Evolutionary conservation across 2,113 vertebrate species (phyloP).

Genomic region (Erythrolamprus reginae): DNA sequence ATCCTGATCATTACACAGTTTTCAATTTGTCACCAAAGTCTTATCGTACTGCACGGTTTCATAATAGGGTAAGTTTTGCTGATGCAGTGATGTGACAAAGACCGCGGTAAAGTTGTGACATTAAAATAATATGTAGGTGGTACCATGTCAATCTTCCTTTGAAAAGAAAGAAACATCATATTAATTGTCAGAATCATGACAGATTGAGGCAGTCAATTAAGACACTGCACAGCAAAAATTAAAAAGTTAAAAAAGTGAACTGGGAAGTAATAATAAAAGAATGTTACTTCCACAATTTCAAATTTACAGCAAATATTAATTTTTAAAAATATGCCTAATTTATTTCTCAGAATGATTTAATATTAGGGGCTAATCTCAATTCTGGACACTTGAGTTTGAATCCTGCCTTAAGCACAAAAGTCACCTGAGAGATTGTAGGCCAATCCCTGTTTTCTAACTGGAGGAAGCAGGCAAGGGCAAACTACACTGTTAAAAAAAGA

Average conservation of each 20-base stretch:
- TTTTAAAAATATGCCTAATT: neutral
- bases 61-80: constrained; percentile 85
- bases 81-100: too few species aligned
- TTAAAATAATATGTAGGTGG: neutral
- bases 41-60: constrained; percentile 96
- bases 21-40: constrained; percentile 96
- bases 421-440: neutral
- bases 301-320: neutral
- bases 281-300: neutral
- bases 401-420: neutral
- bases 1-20: constrained; percentile 96
- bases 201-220: neutral
- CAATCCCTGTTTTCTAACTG: neutral
- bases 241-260: neutral
- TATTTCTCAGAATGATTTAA: neutral
- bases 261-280: neutral
- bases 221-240: neutral
- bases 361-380: neutral
- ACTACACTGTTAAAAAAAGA: too few species aligned
- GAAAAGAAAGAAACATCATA: neutral
- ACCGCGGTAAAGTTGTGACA: neutral
- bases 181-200: neutral
- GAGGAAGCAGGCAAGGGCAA: neutral
- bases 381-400: neutral
- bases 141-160: neutral